phyloP scores from a whole-genome alignment of 2,113 vertebrate species.

The Esox niger region DNA sequence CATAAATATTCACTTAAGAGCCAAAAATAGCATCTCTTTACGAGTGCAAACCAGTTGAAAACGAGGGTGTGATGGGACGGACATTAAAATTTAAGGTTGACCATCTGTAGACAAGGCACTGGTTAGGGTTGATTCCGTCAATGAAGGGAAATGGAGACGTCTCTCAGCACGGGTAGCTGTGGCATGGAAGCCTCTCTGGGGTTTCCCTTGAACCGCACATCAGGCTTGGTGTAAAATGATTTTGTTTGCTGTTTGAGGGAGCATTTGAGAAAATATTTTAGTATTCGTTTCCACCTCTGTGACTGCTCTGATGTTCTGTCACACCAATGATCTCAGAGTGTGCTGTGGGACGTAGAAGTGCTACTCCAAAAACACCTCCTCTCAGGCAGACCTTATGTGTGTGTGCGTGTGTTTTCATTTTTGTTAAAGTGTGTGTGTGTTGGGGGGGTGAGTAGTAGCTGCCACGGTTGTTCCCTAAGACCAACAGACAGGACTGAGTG shows the following conservation, averaged over 20 bases:
- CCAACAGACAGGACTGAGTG: not conserved
- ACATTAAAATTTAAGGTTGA: constrained; percentile 16
- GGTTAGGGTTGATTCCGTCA: constrained; percentile 33
- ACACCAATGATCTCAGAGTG: too few species aligned
- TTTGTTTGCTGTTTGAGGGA: too few species aligned
- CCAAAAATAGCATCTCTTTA: not conserved
- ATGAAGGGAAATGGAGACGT: not conserved
- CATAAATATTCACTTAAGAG: constrained; percentile 28
- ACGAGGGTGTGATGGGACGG: constrained; percentile 13
- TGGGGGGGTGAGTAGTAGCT: constrained; percentile 20
- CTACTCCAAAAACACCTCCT: not conserved
- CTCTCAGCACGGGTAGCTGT: not conserved
- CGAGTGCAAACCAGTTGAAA: not conserved
- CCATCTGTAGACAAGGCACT: constrained; percentile 12
- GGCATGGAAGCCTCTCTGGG: not conserved
- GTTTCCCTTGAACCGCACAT: too few species aligned
- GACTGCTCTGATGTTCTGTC: not conserved
- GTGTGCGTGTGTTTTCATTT: not conserved
- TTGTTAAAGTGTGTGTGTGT: not conserved
- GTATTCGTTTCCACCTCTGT: too few species aligned
- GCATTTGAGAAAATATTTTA: too few species aligned
- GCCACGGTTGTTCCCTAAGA: not conserved
- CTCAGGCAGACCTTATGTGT: not conserved
- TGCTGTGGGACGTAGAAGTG: not conserved
- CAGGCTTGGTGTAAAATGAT: too few species aligned